A percentile compares a stretch with the other conserved stretches of the same genome.
Conservation (phyloP, 1,140 invertebrate species). For the Oppia nitens region DNA sequence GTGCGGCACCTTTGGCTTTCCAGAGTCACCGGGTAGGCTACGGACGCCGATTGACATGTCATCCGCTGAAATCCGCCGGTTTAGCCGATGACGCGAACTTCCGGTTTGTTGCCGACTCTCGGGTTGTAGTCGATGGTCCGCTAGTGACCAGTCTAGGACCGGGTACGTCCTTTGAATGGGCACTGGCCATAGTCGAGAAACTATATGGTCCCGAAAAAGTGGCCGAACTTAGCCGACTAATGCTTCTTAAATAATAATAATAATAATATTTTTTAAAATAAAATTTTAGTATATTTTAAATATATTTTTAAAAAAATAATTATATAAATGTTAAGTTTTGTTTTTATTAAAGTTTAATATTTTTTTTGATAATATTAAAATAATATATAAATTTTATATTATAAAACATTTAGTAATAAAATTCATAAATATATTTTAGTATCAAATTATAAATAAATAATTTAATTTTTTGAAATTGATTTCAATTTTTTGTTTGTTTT, state of each 20-base stretch:
- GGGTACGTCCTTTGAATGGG: constrained; percentile 84
- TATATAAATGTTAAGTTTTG: too few species aligned
- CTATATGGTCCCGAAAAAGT: constrained; percentile 54
- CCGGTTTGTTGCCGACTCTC: constrained; percentile 31
- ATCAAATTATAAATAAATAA: too few species aligned
- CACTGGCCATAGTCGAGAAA: constrained; percentile 60
- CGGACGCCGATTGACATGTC: constrained; percentile 69
- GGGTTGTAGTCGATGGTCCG: constrained; percentile 61
- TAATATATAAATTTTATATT: too few species aligned
- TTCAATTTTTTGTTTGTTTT: too few species aligned
- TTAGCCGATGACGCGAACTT: constrained; percentile 29
- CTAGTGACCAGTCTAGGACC: constrained; percentile 85
- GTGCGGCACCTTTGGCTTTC: constrained; percentile 75
- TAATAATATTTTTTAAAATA: too few species aligned
- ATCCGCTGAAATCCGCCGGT: constrained; percentile 47
- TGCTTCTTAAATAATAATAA: constrained; percentile 12
- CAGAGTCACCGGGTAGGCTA: constrained; percentile 58
- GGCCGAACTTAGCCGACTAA: constrained; percentile 20
- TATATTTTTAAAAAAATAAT: too few species aligned
- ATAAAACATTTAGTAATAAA: too few species aligned
- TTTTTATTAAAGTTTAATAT: too few species aligned
- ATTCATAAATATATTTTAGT: too few species aligned
- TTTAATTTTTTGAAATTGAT: too few species aligned
- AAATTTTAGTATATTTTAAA: too few species aligned
- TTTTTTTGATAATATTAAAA: too few species aligned